A percentile compares a stretch with the other conserved stretches of the same genome.
Conservation (phyloP, 1,140 invertebrate genomes). For the Aphis gossypii region DNA sequence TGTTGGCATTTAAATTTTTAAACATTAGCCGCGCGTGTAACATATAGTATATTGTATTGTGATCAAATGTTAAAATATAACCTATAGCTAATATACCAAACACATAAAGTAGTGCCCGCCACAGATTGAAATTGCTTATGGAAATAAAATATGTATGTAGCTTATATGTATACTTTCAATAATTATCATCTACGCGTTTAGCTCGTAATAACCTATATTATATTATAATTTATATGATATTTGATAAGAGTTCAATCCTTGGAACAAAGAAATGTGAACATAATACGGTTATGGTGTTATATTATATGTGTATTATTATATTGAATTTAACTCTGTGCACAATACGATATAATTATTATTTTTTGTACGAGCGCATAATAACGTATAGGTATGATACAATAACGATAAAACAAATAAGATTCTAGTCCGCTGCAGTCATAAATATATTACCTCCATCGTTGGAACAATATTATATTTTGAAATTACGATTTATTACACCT, state of each 20-base stretch:
- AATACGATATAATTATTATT: not conserved
- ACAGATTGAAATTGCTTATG: not conserved
- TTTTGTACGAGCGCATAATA: not conserved
- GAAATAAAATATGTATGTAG: not conserved
- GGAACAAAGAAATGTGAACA: not conserved
- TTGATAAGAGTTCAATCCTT: not conserved
- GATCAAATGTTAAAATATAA: not conserved
- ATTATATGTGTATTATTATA: not conserved
- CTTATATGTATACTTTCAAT: not conserved
- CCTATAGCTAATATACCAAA: not conserved
- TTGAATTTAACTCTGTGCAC: not conserved
- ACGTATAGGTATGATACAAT: not conserved
- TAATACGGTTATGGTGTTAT: not conserved
- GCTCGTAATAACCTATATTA: not conserved
- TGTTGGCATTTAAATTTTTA: constrained; percentile 15
- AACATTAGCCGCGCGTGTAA: not conserved
- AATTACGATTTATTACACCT: not conserved
- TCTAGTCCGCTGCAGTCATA: not conserved
- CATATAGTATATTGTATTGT: not conserved
- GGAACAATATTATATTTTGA: not conserved
- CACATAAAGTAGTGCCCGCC: not conserved
- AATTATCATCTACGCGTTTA: not conserved
- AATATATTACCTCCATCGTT: not conserved
- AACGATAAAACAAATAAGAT: not conserved
- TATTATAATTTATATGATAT: constrained; percentile 18